These are phyloP conservation scores for Cetoscarus ocellatus DNA, from an alignment of 2,797 vertebrate species.

Conservation along the genomic window DNA sequence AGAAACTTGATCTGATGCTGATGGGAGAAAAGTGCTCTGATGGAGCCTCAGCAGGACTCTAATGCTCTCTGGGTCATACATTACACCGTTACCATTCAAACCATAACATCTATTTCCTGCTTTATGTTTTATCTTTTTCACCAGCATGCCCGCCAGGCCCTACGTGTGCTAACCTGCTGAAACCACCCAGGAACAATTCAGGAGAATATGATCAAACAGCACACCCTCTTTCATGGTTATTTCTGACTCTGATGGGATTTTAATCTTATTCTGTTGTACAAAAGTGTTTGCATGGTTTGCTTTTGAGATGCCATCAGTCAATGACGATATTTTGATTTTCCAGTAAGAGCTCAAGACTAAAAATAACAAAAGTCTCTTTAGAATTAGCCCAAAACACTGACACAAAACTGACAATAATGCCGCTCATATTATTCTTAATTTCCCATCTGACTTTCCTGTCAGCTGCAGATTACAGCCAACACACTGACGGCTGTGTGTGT, in stretches of 20 bases:
- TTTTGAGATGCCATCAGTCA: constrained; percentile 3
- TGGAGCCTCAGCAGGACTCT: constrained; percentile 31
- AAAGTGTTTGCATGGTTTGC: background rate
- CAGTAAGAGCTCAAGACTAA: background rate
- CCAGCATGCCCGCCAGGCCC: background rate
- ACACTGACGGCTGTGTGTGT: background rate
- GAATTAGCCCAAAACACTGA: background rate
- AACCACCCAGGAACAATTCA: constrained; percentile 14
- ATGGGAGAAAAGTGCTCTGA: constrained; percentile 55
- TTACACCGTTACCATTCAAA: constrained; percentile 21
- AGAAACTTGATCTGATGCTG: constrained; percentile 60
- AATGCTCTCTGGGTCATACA: constrained; percentile 21
- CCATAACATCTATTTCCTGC: background rate
- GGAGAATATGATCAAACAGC: constrained; percentile 31
- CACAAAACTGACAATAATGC: background rate
- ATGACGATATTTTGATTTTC: background rate
- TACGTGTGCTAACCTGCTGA: background rate
- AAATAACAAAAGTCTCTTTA: background rate
- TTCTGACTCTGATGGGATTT: constrained; percentile 30
- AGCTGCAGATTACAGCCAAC: constrained; percentile 10
- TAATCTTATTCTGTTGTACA: constrained; percentile 1
- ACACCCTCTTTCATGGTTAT: constrained; percentile 27
- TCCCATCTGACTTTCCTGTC: constrained; percentile 1
- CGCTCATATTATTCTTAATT: background rate
- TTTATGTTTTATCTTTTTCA: background rate